Base-by-base conservation (phyloP, 2,113 vertebrate genomes). In the Callionymus lyra region DNA sequence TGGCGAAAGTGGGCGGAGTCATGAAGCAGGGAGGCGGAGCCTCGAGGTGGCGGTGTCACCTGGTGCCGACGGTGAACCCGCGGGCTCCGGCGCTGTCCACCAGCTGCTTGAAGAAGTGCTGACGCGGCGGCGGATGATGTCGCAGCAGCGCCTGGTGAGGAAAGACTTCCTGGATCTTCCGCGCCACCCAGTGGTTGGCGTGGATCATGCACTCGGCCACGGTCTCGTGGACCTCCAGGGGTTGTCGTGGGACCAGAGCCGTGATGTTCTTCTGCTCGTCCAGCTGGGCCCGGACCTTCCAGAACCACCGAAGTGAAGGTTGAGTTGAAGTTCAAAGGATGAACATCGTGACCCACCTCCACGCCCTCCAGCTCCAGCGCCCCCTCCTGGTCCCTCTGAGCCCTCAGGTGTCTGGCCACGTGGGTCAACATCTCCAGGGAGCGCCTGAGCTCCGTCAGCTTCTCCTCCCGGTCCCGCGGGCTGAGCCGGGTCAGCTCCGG, bases 131-230 rank as follows among this genome's bases (percentile, higher is more conserved):
- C 0, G 93, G 94, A 65, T 98, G 95, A 0, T 78, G 87, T 13
- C 95, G 84, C 44, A 98, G 68, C 68, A 99, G 67, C 4, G 93
- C 88, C 41, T 89, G 90, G 1, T 87, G 86, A 2, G 93, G 93
- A 59, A 93, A 94, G 11, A 27, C 38, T 66, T 90, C 86, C 43
- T 87, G 83, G 61, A 97, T 91, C 77, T 90, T 93, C 63, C 84
- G 87, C 6, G 95, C 94, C 59, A 97, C 94, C 93, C 93, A 98
- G 85, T 97, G 90, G 86, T 99, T 99, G 70, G 94, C 92, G 12
- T 91, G 84, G 56, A 99, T 96, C 95, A 99, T 99, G 59, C 93
- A 98, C 45, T 99, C 94, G 0, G 94, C 94, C 42, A 98, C 91
- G 0, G 88, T 96, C 83, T 98, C 90, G 0, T 99, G 93, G 41